phyloP scores from a whole-genome alignment of 2,888 invertebrate genomes.

The Lepidochitona cinerea region DNA sequence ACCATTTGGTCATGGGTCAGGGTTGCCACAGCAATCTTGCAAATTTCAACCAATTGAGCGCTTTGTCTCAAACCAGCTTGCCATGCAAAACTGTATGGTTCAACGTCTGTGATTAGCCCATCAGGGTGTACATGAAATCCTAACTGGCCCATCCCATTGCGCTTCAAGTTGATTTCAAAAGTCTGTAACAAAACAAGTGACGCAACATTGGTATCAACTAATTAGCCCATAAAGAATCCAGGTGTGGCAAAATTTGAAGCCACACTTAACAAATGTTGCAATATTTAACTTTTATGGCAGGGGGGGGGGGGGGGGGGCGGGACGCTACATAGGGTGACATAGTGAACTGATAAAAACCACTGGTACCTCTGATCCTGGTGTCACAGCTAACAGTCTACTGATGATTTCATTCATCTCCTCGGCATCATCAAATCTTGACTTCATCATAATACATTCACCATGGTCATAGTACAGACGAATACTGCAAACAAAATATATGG shows the following conservation, averaged over 20 bases:
- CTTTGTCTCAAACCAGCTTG: conserved; percentile 90
- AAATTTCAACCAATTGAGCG: conserved; percentile 91
- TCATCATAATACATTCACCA: conserved; percentile 90
- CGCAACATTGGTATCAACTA: no score
- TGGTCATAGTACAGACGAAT: conserved; percentile 91
- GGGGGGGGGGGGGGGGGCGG: no score
- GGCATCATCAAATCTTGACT: conserved; percentile 78
- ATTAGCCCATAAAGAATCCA: no score
- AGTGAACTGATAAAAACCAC: not conserved
- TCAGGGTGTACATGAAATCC: conserved; percentile 88
- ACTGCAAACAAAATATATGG: no score
- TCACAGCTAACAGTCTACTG: conserved; percentile 84
- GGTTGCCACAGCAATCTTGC: conserved; percentile 90
- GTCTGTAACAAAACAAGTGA: conserved; percentile 71
- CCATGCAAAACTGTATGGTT: conserved; percentile 75
- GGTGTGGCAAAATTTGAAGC: no score
- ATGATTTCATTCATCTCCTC: conserved; percentile 83
- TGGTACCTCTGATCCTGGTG: conserved; percentile 75
- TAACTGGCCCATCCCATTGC: conserved; percentile 87
- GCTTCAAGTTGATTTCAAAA: conserved; percentile 84
- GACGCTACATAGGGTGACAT: no score
- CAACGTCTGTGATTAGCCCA: conserved; percentile 95
- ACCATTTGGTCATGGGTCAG: conserved; percentile 93
- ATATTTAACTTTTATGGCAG: no score
- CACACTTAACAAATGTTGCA: no score